These are phyloP conservation scores for Leguminivora glycinivorella DNA, from an alignment of 1,140 invertebrate genomes.

Conservation along the genomic window DNA sequence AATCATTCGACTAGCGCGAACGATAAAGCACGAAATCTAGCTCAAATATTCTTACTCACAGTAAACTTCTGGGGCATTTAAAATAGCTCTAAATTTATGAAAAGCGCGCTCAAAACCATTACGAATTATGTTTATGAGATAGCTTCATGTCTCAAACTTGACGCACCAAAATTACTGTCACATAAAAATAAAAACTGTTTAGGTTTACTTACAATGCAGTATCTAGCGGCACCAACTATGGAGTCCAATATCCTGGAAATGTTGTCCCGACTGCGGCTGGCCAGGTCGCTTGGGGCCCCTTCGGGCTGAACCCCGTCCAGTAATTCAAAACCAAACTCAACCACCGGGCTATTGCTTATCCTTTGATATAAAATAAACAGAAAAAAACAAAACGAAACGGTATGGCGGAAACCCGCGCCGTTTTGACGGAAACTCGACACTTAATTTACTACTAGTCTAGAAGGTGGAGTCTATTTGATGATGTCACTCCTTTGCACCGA, in stretches of 20 bases:
- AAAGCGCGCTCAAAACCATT: neutral
- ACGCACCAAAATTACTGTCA: neutral
- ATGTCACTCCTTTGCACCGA: constrained; percentile 78
- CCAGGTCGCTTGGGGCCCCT: constrained; percentile 62
- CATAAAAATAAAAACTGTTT: neutral
- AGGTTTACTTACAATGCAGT: constrained; percentile 75
- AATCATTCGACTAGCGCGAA: neutral
- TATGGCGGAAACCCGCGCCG: constrained; percentile 60
- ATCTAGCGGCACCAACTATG: constrained; percentile 76
- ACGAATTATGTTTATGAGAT: constrained; percentile 3
- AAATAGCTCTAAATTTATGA: neutral
- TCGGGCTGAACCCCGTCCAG: constrained; percentile 52
- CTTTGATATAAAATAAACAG: constrained; percentile 76
- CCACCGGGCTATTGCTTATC: constrained; percentile 67
- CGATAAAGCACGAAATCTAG: neutral
- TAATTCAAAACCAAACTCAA: constrained; percentile 63
- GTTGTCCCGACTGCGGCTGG: constrained; percentile 68
- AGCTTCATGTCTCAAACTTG: neutral
- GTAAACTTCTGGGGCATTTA: neutral
- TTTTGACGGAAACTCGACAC: constrained; percentile 63
- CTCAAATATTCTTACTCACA: neutral
- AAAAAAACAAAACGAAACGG: constrained; percentile 75
- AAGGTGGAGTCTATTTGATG: constrained; percentile 55
- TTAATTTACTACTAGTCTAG: constrained; percentile 41
- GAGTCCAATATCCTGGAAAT: constrained; percentile 77